Conservation (phyloP, 2,888 invertebrate species). For the Alloplasta piceator region DNA sequence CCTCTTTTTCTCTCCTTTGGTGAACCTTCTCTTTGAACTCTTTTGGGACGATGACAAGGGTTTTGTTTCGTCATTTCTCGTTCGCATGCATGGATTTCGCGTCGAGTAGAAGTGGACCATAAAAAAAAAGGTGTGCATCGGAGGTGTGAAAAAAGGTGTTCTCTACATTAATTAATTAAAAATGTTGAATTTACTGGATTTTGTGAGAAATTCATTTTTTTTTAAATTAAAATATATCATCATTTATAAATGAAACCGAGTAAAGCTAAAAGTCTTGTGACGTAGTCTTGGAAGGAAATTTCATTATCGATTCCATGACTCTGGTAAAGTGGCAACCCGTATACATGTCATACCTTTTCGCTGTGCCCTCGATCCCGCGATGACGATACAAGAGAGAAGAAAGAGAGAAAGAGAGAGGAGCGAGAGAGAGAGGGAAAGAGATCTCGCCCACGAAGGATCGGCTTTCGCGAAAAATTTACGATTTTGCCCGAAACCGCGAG, state of each 20-base stretch:
- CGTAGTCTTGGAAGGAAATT: not conserved
- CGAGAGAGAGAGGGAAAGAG: slow-evolving; percentile 23
- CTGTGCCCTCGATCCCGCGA: slow-evolving; percentile 23
- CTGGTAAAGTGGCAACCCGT: slow-evolving; percentile 40
- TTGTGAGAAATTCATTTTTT: too few relatives aligned
- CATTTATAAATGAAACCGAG: slow-evolving; percentile 23
- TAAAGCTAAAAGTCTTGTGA: not conserved
- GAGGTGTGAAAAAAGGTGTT: not conserved
- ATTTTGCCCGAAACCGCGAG: slow-evolving; percentile 37
- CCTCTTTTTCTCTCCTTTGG: slow-evolving; percentile 1
- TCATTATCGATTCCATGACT: slow-evolving; percentile 57
- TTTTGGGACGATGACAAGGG: slow-evolving; percentile 19
- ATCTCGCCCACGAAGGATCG: slow-evolving; percentile 31
- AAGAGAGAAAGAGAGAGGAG: slow-evolving; percentile 22
- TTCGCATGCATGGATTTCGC: not conserved
- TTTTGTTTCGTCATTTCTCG: slow-evolving; percentile 29
- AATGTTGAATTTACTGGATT: too few relatives aligned
- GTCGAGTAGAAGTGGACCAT: too few relatives aligned
- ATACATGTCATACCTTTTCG: slow-evolving; percentile 48
- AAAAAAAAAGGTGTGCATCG: slow-evolving; percentile 15
- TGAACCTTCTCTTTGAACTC: slow-evolving; percentile 46
- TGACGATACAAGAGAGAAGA: not conserved
- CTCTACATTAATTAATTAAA: too few relatives aligned
- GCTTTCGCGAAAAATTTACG: slow-evolving; percentile 19
- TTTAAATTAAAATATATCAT: too few relatives aligned